Evolutionary conservation across 1,140 invertebrate genomes (phyloP), one percentile per base, ranked within the genome.

Genomic region (Penaeus japonicus): DNA sequence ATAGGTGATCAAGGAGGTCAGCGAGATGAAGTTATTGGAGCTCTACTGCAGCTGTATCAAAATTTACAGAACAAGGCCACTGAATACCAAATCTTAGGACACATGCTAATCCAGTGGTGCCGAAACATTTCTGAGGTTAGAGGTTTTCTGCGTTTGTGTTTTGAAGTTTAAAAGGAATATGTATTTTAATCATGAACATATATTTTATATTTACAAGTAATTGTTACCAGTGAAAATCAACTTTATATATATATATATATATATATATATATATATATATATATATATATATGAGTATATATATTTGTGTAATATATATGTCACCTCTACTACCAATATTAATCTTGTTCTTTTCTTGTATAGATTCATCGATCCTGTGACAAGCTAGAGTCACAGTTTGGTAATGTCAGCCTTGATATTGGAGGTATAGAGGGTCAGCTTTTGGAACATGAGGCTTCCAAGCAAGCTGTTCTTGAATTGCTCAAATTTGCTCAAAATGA

Each of bases 81-180:
- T 17, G 95, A 97, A 89, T 97, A 97, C 92, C 95, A 96, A 91
- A 94, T 94, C 30, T 92, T 97, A 24, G 91, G 96, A 47, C 95
- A 96, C 91, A 95, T 95, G 92, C 93, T 96, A 59, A 94, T 95
- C 70, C 93, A 94, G 17, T 95, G 96, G 92, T 96, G 96, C 92
- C 94, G 94, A 89, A 95, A 94, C 91, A 92, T 96, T 83, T 92
- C 94, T 54, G 94, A 96, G 93, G 95, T 96, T 22, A 88, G 47
- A 30, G 20, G 20, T 75, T 32, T 22, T 20, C 20, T 85, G 12
- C 1, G 5, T 47, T 47, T 47, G 47, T 47, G 47, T 47, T 47
- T 10, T 47, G 47, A 47, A 15, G 5, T 15, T 47, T 47, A 47
- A 47, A 47, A 0, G 5, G 10, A 47, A 1, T 15, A 62, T 62